Evolutionary conservation across 2,888 invertebrate species (phyloP).

Genomic region (Coleophora deauratella): DNA sequence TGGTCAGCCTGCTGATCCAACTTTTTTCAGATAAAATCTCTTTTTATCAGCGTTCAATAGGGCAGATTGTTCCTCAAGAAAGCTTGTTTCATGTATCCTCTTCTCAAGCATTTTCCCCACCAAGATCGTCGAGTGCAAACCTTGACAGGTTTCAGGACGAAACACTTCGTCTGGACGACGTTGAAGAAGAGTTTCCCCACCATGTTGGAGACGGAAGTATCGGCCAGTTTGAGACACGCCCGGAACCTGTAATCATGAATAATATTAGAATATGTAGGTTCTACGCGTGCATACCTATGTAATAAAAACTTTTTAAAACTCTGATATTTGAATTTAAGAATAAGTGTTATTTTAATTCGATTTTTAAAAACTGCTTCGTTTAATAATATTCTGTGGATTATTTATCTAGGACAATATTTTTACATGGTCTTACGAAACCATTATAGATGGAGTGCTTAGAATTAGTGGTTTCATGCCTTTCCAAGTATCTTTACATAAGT

Average conservation of each 20-base stretch:
- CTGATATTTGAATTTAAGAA: too few relatives aligned
- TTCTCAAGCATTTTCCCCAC: slow-evolving; percentile 86
- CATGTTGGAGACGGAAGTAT: slow-evolving; percentile 89
- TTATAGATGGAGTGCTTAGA: too few relatives aligned
- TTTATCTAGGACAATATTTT: too few relatives aligned
- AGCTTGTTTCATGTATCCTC: slow-evolving; percentile 80
- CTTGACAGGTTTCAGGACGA: slow-evolving; percentile 85
- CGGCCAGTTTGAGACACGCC: slow-evolving; percentile 91
- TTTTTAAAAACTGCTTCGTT: too few relatives aligned
- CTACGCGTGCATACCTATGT: too few relatives aligned
- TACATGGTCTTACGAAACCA: too few relatives aligned
- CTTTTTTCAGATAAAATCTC: not conserved
- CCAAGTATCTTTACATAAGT: too few relatives aligned
- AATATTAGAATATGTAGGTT: not conserved
- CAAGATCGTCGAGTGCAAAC: slow-evolving; percentile 84
- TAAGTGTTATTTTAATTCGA: too few relatives aligned
- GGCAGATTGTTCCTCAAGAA: slow-evolving; percentile 82
- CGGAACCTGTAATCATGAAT: slow-evolving; percentile 80
- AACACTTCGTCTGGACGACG: slow-evolving; percentile 95
- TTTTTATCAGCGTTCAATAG: slow-evolving; percentile 63
- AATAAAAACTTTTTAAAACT: too few relatives aligned
- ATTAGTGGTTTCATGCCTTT: too few relatives aligned
- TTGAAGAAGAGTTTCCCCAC: slow-evolving; percentile 97
- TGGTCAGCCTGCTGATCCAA: too few relatives aligned
- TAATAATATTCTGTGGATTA: too few relatives aligned